A percentile compares a stretch with the other conserved stretches of the same genome.
Conservation (phyloP, 2,113 vertebrate species). For the Tragelaphus scriptus region DNA sequence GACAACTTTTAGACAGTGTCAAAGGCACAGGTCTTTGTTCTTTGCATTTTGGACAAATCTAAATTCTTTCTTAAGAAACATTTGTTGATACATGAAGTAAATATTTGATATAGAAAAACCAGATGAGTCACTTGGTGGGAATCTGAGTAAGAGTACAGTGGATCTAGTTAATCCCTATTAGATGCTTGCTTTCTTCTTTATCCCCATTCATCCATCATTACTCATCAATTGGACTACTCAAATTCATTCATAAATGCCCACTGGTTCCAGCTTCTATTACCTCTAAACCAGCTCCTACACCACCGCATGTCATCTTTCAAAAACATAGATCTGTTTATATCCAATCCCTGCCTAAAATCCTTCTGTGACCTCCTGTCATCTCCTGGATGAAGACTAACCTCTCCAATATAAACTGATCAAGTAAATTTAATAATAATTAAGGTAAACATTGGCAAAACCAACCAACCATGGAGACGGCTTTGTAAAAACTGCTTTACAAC, state of each 20-base stretch:
- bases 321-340: slow-evolving; percentile 11
- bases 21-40: slow-evolving; percentile 10
- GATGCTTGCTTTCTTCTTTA: slow-evolving; percentile 11
- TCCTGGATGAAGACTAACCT: slow-evolving; percentile 14
- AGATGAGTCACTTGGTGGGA: background rate
- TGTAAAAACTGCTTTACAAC: background rate
- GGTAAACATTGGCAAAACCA: background rate
- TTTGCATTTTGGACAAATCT: background rate
- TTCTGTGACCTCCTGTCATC: background rate
- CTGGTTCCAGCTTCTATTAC: background rate
- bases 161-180: background rate
- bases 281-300: background rate
- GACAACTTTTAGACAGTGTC: background rate
- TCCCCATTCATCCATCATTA: background rate
- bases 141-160: background rate
- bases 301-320: background rate
- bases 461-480: background rate
- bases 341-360: background rate
- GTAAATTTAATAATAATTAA: slow-evolving; percentile 34
- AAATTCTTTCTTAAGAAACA: slow-evolving; percentile 20
- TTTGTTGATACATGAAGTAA: slow-evolving; percentile 23
- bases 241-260: slow-evolving; percentile 12
- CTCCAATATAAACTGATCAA: slow-evolving; percentile 22
- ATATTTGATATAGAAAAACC: background rate
- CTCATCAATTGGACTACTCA: background rate